Evolutionary conservation across 2,888 invertebrate genomes (phyloP), one percentile per base, ranked within the genome.

Genomic region (Synergus itoensis): DNA sequence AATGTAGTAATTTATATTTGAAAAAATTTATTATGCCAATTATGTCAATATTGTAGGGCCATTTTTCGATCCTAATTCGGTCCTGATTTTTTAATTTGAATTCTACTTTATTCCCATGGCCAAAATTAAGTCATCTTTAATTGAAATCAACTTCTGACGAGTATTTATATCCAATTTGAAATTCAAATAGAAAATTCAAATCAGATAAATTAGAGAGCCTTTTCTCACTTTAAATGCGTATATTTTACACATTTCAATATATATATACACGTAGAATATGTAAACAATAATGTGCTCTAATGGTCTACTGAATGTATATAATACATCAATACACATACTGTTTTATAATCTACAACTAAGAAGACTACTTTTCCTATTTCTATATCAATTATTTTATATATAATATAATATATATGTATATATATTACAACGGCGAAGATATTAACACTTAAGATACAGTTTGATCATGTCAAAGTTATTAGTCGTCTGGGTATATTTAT

Each of bases 371-470:
- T 73, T 73, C 18, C 14, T 45, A 45, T 5, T 43, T 16, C n/a
- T 53, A 48, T 53, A 57, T 73, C 73, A 73, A 53, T 73, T 53
- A 53, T 73, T 73, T 53, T 57, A 18, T 18, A 57, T 57, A n/a
- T 48, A 45, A 43, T 45, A 69, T 69, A 36, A 48, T 69, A 69
- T 53, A 8, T 28, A 73, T 73, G 12, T 60, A 21, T 21, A 60
- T 53, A 73, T 73, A 73, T 73, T 73, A 69, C 69, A 69, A 69
- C 73, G 73, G 53, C 73, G 73, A 73, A 73, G 53, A 73, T 73
- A 40, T 40, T 69, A 43, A 21, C 45, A 65, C 16, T 48, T 28
- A 36, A 36, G 53, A 36, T 53, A 48, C 18, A 43, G 36, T 73
- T 67, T 21, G 45, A 67, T 53, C 36, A 16, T 28, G n/a, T 16